Percentiles rank a stretch among this genome's conserved stretches.
These are phyloP conservation scores for Pammene aurita DNA, from an alignment of 2,888 invertebrate species.

Conservation along the genomic window DNA sequence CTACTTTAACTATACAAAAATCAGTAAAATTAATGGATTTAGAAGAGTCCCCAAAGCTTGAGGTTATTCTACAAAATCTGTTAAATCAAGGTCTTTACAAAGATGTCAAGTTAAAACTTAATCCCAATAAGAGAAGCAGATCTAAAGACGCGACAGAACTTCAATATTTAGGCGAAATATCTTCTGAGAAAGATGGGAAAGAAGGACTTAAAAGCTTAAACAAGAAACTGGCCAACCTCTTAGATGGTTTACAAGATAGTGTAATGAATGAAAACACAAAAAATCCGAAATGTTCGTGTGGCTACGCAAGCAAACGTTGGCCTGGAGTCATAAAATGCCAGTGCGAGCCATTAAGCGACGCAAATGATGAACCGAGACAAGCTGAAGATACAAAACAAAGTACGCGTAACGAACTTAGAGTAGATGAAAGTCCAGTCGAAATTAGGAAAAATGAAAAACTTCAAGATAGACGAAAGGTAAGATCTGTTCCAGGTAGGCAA, in stretches of 20 bases:
- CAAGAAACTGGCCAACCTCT: conserved; percentile 10
- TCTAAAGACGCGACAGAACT: not conserved
- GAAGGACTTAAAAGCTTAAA: conserved; percentile 7
- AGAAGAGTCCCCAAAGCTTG: not conserved
- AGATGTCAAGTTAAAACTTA: conserved; percentile 12
- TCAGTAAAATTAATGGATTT: not conserved
- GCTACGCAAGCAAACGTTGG: not conserved
- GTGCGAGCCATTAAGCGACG: not conserved
- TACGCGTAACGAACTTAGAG: not conserved
- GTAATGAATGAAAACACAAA: not conserved
- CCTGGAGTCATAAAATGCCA: conserved; percentile 25
- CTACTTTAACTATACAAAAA: conserved; percentile 11
- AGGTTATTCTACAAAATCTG: not conserved
- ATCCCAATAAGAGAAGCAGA: not conserved
- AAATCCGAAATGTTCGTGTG: conserved; percentile 14
- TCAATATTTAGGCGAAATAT: conserved; percentile 10
- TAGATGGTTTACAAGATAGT: conserved; percentile 13
- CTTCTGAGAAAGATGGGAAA: conserved; percentile 6
- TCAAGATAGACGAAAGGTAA: conserved; percentile 1
- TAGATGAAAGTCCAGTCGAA: not conserved
- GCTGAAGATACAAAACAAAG: not conserved
- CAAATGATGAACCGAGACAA: not conserved
- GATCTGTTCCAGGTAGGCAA: not conserved
- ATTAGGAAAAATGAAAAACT: not conserved
- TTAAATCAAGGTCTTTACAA: not conserved